These are phyloP conservation scores for Pseudomyrmex gracilis DNA, from an alignment of 1,140 invertebrate species.

Conservation along the genomic window DNA sequence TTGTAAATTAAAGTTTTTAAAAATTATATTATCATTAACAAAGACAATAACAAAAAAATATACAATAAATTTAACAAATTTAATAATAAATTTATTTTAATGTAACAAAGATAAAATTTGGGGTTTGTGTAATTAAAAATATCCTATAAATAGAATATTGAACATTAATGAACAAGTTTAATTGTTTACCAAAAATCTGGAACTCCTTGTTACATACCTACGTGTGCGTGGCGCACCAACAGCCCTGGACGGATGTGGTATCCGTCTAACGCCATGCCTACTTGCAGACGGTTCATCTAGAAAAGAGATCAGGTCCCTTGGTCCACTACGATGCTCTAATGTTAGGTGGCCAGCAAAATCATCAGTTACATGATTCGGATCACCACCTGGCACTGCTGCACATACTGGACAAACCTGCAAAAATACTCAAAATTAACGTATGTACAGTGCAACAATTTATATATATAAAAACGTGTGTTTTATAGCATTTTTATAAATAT, in stretches of 20 bases:
- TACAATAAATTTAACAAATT: neutral
- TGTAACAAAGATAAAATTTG: no score
- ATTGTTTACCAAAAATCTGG: neutral
- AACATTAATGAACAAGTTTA: conserved; percentile 14
- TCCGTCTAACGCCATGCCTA: conserved; percentile 93
- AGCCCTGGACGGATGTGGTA: conserved; percentile 92
- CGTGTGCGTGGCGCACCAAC: conserved; percentile 91
- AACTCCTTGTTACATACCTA: conserved; percentile 80
- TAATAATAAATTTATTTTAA: neutral
- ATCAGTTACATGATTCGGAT: conserved; percentile 98
- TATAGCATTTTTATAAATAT: neutral
- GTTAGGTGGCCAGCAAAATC: conserved; percentile 98
- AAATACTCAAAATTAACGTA: neutral
- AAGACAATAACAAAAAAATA: no score
- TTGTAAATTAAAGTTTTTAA: no score
- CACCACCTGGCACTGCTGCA: conserved; percentile 97
- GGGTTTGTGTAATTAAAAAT: neutral
- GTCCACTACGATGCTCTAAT: conserved; percentile 95
- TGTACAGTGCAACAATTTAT: neutral
- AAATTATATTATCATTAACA: no score
- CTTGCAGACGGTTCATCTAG: conserved; percentile 94
- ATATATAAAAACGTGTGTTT: neutral
- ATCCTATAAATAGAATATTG: conserved; percentile 1
- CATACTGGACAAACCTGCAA: conserved; percentile 96
- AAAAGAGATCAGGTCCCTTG: conserved; percentile 95